These are phyloP conservation scores for Thereuonema tuberculata DNA, from an alignment of 1,140 invertebrate species.

Conservation along the genomic window DNA sequence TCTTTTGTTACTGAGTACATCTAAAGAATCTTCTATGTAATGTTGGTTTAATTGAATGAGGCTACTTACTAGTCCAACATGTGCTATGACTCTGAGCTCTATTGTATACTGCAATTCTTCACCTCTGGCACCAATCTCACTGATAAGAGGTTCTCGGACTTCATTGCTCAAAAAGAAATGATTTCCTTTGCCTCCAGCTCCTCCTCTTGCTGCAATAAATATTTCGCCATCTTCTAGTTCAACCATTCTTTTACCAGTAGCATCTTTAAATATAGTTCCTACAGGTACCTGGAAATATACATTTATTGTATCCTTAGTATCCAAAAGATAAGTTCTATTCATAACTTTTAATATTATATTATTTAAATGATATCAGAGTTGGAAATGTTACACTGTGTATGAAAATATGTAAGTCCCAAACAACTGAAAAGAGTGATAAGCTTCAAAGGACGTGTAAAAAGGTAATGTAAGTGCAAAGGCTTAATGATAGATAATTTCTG, in stretches of 20 bases:
- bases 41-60: no score
- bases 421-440: no score
- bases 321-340: background rate
- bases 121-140: conserved; percentile 74
- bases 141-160: conserved; percentile 66
- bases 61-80: conserved; percentile 66
- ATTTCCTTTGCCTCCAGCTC: conserved; percentile 90
- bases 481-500: no score
- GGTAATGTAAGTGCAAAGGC: no score
- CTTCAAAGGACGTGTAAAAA: no score
- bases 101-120: conserved; percentile 56
- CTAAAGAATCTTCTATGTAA: no score
- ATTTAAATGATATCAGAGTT: background rate
- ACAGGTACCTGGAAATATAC: conserved; percentile 58
- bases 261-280: conserved; percentile 63
- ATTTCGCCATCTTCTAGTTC: conserved; percentile 58
- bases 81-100: conserved; percentile 84
- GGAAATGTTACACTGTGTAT: no score
- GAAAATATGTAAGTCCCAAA: no score
- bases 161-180: conserved; percentile 70
- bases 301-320: no score
- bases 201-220: conserved; percentile 87
- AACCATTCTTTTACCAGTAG: conserved; percentile 46
- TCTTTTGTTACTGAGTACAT: no score
- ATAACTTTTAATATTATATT: background rate